Evolutionary conservation across 1,140 invertebrate genomes (phyloP), one percentile per base, ranked within the genome.

Genomic region (Leptinotarsa lineolata): DNA sequence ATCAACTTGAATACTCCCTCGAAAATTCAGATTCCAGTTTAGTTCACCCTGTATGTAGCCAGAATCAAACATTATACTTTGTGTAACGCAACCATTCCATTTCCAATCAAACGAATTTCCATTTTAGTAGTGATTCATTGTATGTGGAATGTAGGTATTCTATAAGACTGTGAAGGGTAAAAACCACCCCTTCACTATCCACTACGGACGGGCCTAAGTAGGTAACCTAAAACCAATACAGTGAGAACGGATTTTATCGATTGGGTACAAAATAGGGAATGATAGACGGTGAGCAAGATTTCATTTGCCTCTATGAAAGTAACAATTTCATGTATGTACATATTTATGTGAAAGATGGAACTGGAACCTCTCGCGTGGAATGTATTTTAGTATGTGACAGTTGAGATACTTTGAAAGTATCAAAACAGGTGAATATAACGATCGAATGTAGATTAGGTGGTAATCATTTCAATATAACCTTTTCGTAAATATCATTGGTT

Each of bases 171-270:
- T 15, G 48, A 54, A 54, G 48, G 48, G 48, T 54, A 54, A 6
- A 54, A 54, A 54, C 15, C 48, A 54, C 48, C 48, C 48, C 15
- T 54, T 54, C n/a, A 54, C 48, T 54, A 54, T 54, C 46, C 46
- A 16, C 46, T 54, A 54, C 46, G 11, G 48, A 54, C 48, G 12
- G 48, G 13, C 48, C 11, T 54, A 54, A 54, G 48, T n/a, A 54
- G 48, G 48, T 54, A 54, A 54, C 48, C 15, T 54, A n/a, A 54
- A 54, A 54, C 48, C 48, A 54, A 54, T 54, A 12, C n/a, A 54
- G 48, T 54, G 48, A 54, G n/a, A 13, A 54, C 13, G 48, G 48
- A 54, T 54, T 54, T 54, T 12, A 54, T 54, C 48, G 48, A 54
- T 54, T 54, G 13, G 12, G n/a, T 54, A 54, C 48, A n/a, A 54